Conservation (phyloP, 2,888 invertebrate genomes). For the Minunthozetes semirufus region DNA sequence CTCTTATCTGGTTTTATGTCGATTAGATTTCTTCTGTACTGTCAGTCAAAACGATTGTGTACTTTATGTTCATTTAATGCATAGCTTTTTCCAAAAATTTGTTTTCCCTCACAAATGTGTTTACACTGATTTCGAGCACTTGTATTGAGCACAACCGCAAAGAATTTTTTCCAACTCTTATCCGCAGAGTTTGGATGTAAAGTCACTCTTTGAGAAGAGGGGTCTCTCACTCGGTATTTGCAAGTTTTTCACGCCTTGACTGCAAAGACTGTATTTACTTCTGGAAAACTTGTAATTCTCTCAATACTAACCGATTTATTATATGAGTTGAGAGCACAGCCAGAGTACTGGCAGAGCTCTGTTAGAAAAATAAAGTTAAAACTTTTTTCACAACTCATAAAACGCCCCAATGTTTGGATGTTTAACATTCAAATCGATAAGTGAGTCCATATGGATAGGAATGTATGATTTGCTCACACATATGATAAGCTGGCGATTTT, state of each 20-base stretch:
- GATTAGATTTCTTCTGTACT: constrained; percentile 9
- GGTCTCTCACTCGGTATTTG: neutral
- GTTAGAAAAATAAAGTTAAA: neutral
- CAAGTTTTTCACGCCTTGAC: constrained; percentile 25
- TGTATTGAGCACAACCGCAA: constrained; percentile 17
- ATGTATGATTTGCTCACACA: neutral
- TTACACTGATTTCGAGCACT: constrained; percentile 4
- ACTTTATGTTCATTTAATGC: constrained; percentile 21
- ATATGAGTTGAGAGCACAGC: neutral
- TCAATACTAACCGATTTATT: constrained; percentile 15
- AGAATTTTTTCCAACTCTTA: neutral
- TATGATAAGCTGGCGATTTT: neutral
- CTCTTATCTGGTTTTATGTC: neutral
- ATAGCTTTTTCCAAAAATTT: constrained; percentile 27
- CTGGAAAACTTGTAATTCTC: neutral
- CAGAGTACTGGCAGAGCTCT: neutral
- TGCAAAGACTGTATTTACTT: constrained; percentile 7
- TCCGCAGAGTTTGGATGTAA: no score
- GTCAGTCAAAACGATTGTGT: constrained; percentile 27
- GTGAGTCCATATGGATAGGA: neutral
- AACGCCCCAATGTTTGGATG: constrained; percentile 7
- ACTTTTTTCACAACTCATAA: constrained; percentile 3
- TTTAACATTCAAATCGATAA: constrained; percentile 16
- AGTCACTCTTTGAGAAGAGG: no score
- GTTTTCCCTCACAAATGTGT: constrained; percentile 12